These are phyloP conservation scores for Merluccius polli DNA, from an alignment of 2,797 vertebrate species.

Conservation along the genomic window DNA sequence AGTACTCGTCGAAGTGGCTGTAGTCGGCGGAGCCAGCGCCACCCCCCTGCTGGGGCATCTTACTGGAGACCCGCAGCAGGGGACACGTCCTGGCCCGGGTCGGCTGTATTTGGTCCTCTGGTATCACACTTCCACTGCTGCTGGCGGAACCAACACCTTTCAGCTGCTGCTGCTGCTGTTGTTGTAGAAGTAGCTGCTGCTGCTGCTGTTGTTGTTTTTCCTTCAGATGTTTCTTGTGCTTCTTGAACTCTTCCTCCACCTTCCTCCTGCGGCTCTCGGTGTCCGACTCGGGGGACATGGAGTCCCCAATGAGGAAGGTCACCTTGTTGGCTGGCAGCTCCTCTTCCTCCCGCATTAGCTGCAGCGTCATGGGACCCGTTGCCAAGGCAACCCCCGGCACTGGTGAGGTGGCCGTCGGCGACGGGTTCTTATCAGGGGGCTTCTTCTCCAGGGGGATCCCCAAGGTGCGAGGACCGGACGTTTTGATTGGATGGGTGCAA, in stretches of 20 bases:
- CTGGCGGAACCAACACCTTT: neutral
- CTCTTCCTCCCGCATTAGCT: conserved; percentile 57
- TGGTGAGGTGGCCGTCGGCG: conserved; percentile 33
- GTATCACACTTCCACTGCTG: conserved; percentile 29
- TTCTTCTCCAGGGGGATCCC: conserved; percentile 82
- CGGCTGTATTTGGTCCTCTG: conserved; percentile 83
- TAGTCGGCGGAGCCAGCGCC: conserved; percentile 71
- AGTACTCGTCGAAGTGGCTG: conserved; percentile 84
- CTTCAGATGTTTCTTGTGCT: conserved; percentile 76
- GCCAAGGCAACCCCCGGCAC: conserved; percentile 15
- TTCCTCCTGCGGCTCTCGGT: conserved; percentile 84
- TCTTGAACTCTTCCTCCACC: conserved; percentile 80
- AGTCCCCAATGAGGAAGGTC: conserved; percentile 96
- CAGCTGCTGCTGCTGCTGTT: conserved; percentile 36
- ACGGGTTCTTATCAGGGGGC: conserved; percentile 83
- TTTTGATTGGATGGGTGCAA: conserved; percentile 48
- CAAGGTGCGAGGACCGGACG: conserved; percentile 47
- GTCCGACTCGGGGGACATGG: conserved; percentile 97
- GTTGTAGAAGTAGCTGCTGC: conserved; percentile 58
- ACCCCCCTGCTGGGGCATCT: conserved; percentile 76
- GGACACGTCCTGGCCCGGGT: conserved; percentile 58
- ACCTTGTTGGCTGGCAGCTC: conserved; percentile 82
- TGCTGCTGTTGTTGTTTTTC: conserved; percentile 62
- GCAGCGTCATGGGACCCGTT: conserved; percentile 52
- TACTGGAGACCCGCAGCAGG: conserved; percentile 71